Evolutionary conservation across 53 echinoderm and acorn worm species (phyloP), one percentile per base, ranked within the genome.

Genomic region (Paracentrotus lividus): DNA sequence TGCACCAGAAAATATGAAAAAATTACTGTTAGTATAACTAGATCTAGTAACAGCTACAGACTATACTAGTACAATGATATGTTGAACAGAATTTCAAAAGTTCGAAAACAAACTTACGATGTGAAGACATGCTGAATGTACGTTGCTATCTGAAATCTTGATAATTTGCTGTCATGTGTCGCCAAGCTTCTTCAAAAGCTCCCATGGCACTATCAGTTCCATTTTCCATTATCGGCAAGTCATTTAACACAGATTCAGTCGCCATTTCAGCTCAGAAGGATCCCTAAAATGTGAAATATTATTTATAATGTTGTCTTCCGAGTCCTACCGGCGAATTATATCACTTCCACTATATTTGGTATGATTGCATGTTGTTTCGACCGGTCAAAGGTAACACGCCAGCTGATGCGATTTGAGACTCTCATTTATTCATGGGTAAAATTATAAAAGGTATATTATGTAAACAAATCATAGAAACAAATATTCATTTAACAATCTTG

Each of bases 91-190:
- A n/a, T n/a, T n/a, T n/a, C n/a, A n/a, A n/a, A n/a, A n/a, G n/a
- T n/a, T n/a, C n/a, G n/a, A n/a, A n/a, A n/a, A n/a, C n/a, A 20
- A 81, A 90, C 88, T 94, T 95, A 97, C 97, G 77, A 95, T 95
- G 58, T 96, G 97, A 38, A 96, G 72, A 47, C 93, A 51, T 49
- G 94, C 87, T 7, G 97, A 97, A 95, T 94, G 34, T 92, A 66
- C 42, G 94, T 93, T 27, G 97, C 94, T 10, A 97, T 97, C 87
- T 95, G 94, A 77, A 96, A 96, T 27, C 93, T 88, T 26, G 92
- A 95, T 95, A 97, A 58, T 95, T 94, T 61, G 96, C 93, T 3
- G 93, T 95, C 96, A 97, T 96, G 86, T 94, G 86, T 6, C 85
- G 93, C 97, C 97, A 97, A 38, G 90, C 94, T 20, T 85, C 18